These are phyloP conservation scores for Olivierus martensii DNA, from an alignment of 1,140 invertebrate species.

Conservation along the genomic window DNA sequence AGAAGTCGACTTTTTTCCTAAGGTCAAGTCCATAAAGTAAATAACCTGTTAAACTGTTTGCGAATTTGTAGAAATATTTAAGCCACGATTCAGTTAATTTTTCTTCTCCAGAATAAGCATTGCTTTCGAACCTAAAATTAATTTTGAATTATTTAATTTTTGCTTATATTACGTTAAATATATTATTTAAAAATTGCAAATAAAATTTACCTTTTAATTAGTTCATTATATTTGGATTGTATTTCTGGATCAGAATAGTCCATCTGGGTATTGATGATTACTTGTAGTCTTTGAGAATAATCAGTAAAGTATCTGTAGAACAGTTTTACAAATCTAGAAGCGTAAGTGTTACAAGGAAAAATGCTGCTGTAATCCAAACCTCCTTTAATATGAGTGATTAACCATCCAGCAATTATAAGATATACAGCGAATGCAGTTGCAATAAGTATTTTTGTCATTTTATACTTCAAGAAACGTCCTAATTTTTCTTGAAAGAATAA, in stretches of 20 bases:
- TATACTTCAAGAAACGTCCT: conserved; percentile 56
- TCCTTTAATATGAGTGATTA: conserved; percentile 56
- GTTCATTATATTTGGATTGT: conserved; percentile 59
- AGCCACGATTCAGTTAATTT: conserved; percentile 85
- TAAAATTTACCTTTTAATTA: conserved; percentile 47
- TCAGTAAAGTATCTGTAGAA: conserved; percentile 79
- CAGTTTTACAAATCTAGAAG: conserved; percentile 70
- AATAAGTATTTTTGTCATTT: conserved; percentile 56
- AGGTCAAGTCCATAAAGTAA: neutral
- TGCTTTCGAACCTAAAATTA: conserved; percentile 47
- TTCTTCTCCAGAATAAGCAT: conserved; percentile 51
- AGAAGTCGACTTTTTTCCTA: neutral
- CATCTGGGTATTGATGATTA: conserved; percentile 65
- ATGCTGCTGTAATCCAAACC: conserved; percentile 71
- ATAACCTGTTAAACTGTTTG: conserved; percentile 28
- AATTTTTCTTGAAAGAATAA: conserved; percentile 72
- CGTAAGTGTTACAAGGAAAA: conserved; percentile 74
- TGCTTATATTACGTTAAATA: too few species aligned
- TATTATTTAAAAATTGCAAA: too few species aligned
- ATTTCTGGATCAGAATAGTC: conserved; percentile 68
- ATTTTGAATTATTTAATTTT: too few species aligned
- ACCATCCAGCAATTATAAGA: conserved; percentile 66
- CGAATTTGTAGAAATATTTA: conserved; percentile 62
- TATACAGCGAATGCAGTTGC: conserved; percentile 65
- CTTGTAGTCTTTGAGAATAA: conserved; percentile 77